Percentiles rank a stretch among this genome's conserved stretches.
These are phyloP conservation scores for Saguinus imperator DNA, from an alignment of 2,113 vertebrate species.

Conservation along the genomic window DNA sequence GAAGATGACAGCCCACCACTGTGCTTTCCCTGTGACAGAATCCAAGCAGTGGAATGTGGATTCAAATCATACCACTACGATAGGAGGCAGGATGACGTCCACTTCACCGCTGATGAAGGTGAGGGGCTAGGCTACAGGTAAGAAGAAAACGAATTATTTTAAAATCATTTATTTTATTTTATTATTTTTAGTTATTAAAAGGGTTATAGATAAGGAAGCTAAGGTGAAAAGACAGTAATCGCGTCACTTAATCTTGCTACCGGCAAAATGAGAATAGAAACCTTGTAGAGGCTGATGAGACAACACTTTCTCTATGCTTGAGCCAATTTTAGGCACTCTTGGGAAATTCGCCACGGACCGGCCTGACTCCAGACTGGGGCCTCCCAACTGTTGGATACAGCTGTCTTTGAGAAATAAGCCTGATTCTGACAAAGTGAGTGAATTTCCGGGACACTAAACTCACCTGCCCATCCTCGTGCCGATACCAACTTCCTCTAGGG, in stretches of 20 bases:
- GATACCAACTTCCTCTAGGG: neutral
- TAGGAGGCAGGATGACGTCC: no score
- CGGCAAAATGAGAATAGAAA: neutral
- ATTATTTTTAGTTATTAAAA: neutral
- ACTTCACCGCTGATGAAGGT: neutral
- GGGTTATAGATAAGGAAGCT: neutral
- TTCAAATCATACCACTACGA: neutral
- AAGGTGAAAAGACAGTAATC: no score
- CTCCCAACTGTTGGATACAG: no score
- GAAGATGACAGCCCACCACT: no score
- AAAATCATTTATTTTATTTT: neutral
- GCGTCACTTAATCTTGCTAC: neutral
- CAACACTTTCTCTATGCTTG: no score
- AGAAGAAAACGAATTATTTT: neutral
- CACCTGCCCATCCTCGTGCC: neutral
- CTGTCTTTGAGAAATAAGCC: neutral
- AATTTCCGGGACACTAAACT: neutral
- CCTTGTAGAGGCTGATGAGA: neutral
- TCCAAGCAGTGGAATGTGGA: neutral
- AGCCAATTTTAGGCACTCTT: neutral
- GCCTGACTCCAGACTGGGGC: no score
- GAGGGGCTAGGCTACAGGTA: neutral
- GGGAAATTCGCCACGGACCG: neutral
- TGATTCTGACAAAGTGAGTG: neutral
- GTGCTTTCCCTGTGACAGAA: neutral